These are phyloP conservation scores for Zaprionus davidi DNA, from an alignment of 1,140 invertebrate genomes.

Conservation along the genomic window DNA sequence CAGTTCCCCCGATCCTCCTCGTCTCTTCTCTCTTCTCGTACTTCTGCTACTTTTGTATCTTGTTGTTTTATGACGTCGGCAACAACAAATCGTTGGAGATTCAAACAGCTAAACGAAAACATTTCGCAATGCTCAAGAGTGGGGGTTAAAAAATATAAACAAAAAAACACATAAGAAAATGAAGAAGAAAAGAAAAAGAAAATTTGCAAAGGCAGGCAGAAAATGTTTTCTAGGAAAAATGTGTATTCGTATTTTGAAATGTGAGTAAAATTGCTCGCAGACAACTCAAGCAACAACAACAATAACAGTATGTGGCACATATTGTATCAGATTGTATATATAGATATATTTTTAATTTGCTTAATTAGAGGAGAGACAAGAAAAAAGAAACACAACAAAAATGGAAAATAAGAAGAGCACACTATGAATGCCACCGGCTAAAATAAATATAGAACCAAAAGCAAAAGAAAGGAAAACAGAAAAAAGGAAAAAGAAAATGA, in stretches of 20 bases:
- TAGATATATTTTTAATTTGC: conserved; percentile 72
- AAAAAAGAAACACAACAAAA: conserved; percentile 41
- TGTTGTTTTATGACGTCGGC: conserved; percentile 37
- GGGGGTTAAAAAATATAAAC: conserved; percentile 13
- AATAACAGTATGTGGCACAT: conserved; percentile 16
- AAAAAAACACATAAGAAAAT: background rate
- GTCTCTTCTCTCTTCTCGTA: background rate
- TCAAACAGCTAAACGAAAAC: conserved; percentile 35
- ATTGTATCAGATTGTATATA: conserved; percentile 27
- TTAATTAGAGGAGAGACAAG: conserved; percentile 66
- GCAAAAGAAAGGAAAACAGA: background rate
- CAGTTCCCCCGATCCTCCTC: background rate
- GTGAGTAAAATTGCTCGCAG: conserved; percentile 37
- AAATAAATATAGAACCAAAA: conserved; percentile 48
- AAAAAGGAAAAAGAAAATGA: background rate
- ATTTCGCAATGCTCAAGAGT: conserved; percentile 37
- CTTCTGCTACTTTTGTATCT: background rate
- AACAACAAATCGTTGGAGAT: conserved; percentile 33
- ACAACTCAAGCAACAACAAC: background rate
- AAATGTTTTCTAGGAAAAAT: conserved; percentile 59
- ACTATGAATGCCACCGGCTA: conserved; percentile 34
- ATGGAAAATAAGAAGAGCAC: conserved; percentile 28
- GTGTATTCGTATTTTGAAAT: conserved; percentile 47
- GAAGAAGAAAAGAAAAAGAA: conserved; percentile 12
- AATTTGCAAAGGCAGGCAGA: conserved; percentile 39